Evolutionary conservation across 2,888 invertebrate species (phyloP).

Genomic region (Halictus ligatus): DNA sequence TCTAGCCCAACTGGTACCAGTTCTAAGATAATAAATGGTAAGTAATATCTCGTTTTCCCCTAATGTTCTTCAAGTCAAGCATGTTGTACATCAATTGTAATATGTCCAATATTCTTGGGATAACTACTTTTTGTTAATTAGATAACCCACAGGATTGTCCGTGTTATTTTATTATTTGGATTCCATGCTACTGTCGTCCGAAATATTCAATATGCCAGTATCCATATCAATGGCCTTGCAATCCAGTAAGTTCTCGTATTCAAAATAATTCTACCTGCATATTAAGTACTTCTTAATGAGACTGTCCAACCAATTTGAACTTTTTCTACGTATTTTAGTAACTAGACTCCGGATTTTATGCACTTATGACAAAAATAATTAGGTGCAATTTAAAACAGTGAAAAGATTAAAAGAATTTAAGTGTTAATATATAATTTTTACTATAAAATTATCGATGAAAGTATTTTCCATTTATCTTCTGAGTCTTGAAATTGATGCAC

Average conservation of each 20-base stretch:
- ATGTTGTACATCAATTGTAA: background rate
- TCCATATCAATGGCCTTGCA: no score
- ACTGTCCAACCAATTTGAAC: no score
- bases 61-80: background rate
- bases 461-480: no score
- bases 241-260: background rate
- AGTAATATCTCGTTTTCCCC: background rate
- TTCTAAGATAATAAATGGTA: constrained; percentile 5
- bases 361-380: no score
- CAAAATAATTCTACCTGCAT: background rate
- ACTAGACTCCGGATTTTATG: no score
- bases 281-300: background rate
- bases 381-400: no score
- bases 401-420: no score
- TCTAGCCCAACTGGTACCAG: constrained; percentile 9
- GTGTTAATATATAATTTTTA: no score
- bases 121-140: background rate
- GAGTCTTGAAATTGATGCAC: no score
- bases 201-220: constrained; percentile 46
- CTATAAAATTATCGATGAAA: no score
- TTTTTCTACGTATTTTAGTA: no score
- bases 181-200: constrained; percentile 54
- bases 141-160: background rate
- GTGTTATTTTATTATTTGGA: background rate
- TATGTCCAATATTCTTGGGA: background rate